Conservation (phyloP, 2,113 vertebrate species). For the Orcinus orca region DNA sequence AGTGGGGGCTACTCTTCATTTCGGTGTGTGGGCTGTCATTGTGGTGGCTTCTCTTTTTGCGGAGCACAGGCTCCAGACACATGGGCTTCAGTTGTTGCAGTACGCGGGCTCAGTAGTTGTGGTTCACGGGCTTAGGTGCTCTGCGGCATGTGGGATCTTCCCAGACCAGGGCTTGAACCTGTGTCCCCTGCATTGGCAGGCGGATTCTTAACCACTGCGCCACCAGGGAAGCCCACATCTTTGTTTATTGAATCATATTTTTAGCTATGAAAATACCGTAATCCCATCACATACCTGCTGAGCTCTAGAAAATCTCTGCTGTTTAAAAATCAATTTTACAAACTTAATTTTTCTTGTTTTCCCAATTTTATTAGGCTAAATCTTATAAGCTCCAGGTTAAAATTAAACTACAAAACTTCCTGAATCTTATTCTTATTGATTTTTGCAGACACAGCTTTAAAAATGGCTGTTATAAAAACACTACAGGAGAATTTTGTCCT, state of each 20-base stretch:
- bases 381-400: constrained; percentile 61
- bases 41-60: too few relatives aligned
- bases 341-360: constrained; percentile 72
- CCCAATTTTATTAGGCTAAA: constrained; percentile 62
- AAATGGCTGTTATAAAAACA: constrained; percentile 26
- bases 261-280: constrained; percentile 60
- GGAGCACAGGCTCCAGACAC: too few relatives aligned
- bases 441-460: constrained; percentile 51
- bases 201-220: too few relatives aligned
- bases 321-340: constrained; percentile 68
- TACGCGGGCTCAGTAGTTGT: too few relatives aligned
- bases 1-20: too few relatives aligned
- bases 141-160: too few relatives aligned
- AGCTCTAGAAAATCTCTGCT: constrained; percentile 57
- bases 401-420: constrained; percentile 69
- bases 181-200: too few relatives aligned
- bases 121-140: too few relatives aligned
- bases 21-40: too few relatives aligned
- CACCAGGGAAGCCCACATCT: neutral
- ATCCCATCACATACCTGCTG: constrained; percentile 54
- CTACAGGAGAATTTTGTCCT: neutral
- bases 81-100: too few relatives aligned
- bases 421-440: constrained; percentile 73
- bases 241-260: constrained; percentile 38
- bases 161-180: too few relatives aligned